Percentiles rank a stretch among this genome's conserved stretches.
phyloP scores from a whole-genome alignment of 2,113 vertebrate species.

The Python bivittatus region DNA sequence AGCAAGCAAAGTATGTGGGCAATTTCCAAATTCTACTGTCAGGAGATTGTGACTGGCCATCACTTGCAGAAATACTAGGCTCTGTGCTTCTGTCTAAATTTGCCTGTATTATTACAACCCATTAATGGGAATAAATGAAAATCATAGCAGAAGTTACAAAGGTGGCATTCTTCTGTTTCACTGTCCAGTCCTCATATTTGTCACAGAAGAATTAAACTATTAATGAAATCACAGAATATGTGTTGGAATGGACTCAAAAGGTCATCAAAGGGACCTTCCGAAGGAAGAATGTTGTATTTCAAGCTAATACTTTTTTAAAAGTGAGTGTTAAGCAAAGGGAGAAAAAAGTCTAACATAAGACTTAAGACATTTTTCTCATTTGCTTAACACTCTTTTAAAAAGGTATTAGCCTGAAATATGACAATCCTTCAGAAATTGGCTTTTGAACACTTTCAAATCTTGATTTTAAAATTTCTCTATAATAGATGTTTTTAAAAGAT shows the following conservation, averaged over 20 bases:
- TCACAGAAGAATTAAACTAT: background rate
- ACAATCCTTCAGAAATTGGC: background rate
- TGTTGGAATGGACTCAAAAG: background rate
- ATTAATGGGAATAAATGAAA: conserved; percentile 1
- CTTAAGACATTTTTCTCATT: background rate
- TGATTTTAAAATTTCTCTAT: background rate
- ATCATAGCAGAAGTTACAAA: conserved; percentile 21
- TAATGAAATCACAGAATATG: background rate
- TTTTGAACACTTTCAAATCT: background rate
- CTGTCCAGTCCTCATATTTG: background rate
- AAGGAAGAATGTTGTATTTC: background rate
- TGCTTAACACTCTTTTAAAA: background rate
- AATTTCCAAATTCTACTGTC: conserved; percentile 61
- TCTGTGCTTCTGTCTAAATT: conserved; percentile 23
- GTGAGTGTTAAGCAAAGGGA: background rate
- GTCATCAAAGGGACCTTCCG: background rate
- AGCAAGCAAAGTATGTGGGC: conserved; percentile 44
- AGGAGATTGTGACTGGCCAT: conserved; percentile 60
- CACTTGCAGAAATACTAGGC: conserved; percentile 25
- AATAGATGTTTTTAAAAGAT: background rate
- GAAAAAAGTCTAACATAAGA: background rate
- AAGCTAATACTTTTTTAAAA: background rate
- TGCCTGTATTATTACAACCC: conserved; percentile 7
- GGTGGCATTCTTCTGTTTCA: background rate
- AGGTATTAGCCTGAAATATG: background rate